phyloP scores from a whole-genome alignment of 1,140 invertebrate species.

The Eriosoma lanigerum region DNA sequence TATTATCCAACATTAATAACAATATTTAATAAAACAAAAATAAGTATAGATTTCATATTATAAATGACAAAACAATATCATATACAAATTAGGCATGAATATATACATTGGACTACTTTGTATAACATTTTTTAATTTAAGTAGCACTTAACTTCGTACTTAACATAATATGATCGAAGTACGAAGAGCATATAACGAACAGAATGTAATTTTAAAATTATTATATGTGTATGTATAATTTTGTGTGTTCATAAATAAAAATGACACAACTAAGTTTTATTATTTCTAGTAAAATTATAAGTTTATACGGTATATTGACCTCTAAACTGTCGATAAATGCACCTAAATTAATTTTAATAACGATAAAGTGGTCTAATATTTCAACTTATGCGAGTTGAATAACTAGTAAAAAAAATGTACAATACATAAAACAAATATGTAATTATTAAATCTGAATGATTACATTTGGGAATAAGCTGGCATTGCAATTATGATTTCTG shows the following conservation, averaged over 20 bases:
- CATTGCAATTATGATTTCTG: not conserved
- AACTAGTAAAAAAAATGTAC: not conserved
- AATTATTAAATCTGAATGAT: not conserved
- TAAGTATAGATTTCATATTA: too few species aligned
- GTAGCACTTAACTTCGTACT: too few species aligned
- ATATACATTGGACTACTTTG: too few species aligned
- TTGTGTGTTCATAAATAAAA: not conserved
- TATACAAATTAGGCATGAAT: too few species aligned
- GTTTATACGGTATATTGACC: not conserved
- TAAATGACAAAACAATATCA: too few species aligned
- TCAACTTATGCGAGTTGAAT: not conserved
- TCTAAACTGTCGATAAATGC: not conserved
- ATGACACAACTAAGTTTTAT: not conserved
- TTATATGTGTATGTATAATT: not conserved
- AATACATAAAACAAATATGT: slow-evolving; percentile 5
- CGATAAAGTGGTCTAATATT: not conserved
- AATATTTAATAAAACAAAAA: too few species aligned
- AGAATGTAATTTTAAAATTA: not conserved
- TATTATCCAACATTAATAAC: not conserved
- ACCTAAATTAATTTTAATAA: slow-evolving; percentile 16
- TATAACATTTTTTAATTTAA: too few species aligned
- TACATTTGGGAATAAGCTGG: not conserved
- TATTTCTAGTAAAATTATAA: slow-evolving; percentile 7
- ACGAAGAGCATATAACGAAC: too few species aligned
- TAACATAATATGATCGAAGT: too few species aligned